phyloP scores from a whole-genome alignment of 2,888 invertebrate species.

The Drosophila peninsularis region DNA sequence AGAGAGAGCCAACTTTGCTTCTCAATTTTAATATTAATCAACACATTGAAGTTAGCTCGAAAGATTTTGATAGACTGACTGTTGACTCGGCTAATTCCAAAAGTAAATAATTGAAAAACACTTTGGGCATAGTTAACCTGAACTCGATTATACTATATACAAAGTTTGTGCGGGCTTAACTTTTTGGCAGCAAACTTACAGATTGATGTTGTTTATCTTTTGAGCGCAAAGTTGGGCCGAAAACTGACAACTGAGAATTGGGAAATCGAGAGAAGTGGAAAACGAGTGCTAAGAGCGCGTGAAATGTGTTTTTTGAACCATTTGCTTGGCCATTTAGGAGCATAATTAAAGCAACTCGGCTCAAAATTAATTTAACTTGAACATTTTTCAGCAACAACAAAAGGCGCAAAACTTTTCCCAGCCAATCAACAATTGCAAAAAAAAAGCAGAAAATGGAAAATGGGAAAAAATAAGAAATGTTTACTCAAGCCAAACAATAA shows the following conservation, averaged over 20 bases:
- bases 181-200: slow-evolving; percentile 45
- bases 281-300: slow-evolving; percentile 39
- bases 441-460: neutral
- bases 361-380: slow-evolving; percentile 72
- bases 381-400: slow-evolving; percentile 34
- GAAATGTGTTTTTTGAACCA: slow-evolving; percentile 60
- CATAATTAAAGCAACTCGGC: slow-evolving; percentile 70
- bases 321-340: slow-evolving; percentile 64
- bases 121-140: slow-evolving; percentile 28
- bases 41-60: neutral
- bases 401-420: slow-evolving; percentile 48
- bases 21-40: slow-evolving; percentile 1
- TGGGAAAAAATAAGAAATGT: slow-evolving; percentile 27
- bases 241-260: slow-evolving; percentile 15
- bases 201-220: slow-evolving; percentile 72
- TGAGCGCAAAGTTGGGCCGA: slow-evolving; percentile 39
- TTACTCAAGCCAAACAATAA: slow-evolving; percentile 62
- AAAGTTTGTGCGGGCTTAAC: slow-evolving; percentile 29
- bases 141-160: slow-evolving; percentile 10
- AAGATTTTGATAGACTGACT: slow-evolving; percentile 7
- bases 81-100: slow-evolving; percentile 32
- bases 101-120: slow-evolving; percentile 53
- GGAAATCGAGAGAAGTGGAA: slow-evolving; percentile 16
- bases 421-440: slow-evolving; percentile 35
- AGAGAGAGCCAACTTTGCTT: neutral